phyloP scores from a whole-genome alignment of 2,888 invertebrate species.

The Drosophila melanosoma region DNA sequence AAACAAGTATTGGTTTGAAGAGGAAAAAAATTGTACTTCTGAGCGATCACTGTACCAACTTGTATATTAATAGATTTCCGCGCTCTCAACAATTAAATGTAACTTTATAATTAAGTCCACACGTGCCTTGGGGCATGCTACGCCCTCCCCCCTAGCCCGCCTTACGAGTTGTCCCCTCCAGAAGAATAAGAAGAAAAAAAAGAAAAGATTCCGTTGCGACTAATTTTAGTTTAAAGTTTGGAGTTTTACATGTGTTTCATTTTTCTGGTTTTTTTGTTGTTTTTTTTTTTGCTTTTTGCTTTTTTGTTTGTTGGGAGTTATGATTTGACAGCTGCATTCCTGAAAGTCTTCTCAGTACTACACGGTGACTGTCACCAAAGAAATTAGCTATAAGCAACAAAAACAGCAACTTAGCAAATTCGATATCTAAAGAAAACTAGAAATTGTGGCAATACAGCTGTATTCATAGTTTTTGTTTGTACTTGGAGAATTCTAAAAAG shows the following conservation, averaged over 20 bases:
- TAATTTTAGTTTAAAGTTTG: slow-evolving; percentile 37
- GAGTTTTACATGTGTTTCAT: slow-evolving; percentile 24
- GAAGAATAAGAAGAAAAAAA: not conserved
- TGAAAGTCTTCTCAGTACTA: not conserved
- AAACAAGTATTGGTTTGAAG: not conserved
- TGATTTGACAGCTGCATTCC: slow-evolving; percentile 39
- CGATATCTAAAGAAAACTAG: not conserved
- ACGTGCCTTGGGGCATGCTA: slow-evolving; percentile 38
- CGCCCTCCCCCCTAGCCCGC: not conserved
- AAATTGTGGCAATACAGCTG: slow-evolving; percentile 8
- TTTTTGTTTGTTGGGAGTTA: slow-evolving; percentile 6
- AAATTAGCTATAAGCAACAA: slow-evolving; percentile 14
- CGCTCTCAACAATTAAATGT: slow-evolving; percentile 47
- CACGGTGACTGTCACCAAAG: slow-evolving; percentile 7
- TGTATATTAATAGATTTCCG: slow-evolving; percentile 1
- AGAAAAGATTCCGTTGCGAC: slow-evolving; percentile 21
- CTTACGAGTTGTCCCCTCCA: slow-evolving; percentile 5
- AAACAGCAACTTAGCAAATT: slow-evolving; percentile 4
- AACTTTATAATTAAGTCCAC: slow-evolving; percentile 50
- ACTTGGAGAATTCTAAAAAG: slow-evolving; percentile 1
- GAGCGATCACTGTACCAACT: not conserved
- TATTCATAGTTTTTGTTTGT: slow-evolving; percentile 8
- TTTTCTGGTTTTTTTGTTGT: not conserved
- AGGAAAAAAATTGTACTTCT: not conserved
- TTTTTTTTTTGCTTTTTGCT: not conserved